phyloP scores from a whole-genome alignment of 2,888 invertebrate species.

The Leptothorax acervorum region DNA sequence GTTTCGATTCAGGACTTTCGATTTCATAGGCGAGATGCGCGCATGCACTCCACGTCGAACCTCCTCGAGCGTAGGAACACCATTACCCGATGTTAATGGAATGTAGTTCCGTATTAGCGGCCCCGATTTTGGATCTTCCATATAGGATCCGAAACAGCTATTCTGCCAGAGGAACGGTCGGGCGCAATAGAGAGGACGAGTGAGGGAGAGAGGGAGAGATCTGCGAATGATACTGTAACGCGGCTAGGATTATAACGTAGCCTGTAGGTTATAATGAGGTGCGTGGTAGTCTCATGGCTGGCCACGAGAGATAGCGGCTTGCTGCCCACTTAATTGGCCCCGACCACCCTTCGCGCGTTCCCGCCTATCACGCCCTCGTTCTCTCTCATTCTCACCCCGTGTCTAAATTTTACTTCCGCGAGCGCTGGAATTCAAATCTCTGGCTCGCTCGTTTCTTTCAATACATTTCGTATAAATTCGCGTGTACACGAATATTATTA shows the following conservation, averaged over 20 bases:
- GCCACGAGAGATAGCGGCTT: constrained; percentile 80
- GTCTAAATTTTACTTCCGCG: constrained; percentile 49
- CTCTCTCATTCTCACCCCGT: constrained; percentile 25
- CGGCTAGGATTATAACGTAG: constrained; percentile 79
- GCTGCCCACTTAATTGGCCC: constrained; percentile 81
- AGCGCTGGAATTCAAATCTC: constrained; percentile 58
- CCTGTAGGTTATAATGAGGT: constrained; percentile 81
- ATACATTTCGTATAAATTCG: constrained; percentile 18
- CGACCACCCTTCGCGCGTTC: constrained; percentile 73
- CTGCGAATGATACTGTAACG: constrained; percentile 81
- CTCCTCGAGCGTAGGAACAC: constrained; percentile 69
- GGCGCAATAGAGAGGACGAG: constrained; percentile 56
- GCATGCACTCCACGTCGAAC: constrained; percentile 44
- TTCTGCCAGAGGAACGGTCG: constrained; percentile 63
- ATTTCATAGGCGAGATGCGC: constrained; percentile 10
- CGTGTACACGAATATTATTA: not conserved
- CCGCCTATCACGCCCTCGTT: constrained; percentile 54
- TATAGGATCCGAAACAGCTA: constrained; percentile 70
- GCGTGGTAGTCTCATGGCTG: constrained; percentile 80
- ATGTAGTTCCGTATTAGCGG: constrained; percentile 77
- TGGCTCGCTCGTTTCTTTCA: constrained; percentile 31
- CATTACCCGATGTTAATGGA: constrained; percentile 78
- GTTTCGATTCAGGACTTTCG: constrained; percentile 32
- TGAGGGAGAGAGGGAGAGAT: constrained; percentile 69
- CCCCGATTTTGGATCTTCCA: constrained; percentile 73